Percentiles rank a stretch among this genome's conserved stretches.
These are phyloP conservation scores for Samia ricini DNA, from an alignment of 1,140 invertebrate species.

Conservation along the genomic window DNA sequence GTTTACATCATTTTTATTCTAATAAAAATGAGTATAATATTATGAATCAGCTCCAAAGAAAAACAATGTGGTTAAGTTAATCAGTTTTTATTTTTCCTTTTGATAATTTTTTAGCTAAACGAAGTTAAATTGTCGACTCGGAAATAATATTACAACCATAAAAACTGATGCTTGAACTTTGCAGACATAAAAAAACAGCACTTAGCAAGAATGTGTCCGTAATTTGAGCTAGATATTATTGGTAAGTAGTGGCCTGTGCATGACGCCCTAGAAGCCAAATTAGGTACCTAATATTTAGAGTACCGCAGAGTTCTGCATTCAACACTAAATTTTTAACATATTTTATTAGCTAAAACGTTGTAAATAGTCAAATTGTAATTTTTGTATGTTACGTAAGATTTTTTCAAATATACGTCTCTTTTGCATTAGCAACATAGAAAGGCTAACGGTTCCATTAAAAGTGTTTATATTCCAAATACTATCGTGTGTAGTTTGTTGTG, in stretches of 20 bases:
- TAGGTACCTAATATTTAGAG: slow-evolving; percentile 53
- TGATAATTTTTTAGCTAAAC: too few species aligned
- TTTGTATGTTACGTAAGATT: slow-evolving; percentile 70
- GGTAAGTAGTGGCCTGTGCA: slow-evolving; percentile 55
- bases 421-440: slow-evolving; percentile 62
- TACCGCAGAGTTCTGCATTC: slow-evolving; percentile 44
- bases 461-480: slow-evolving; percentile 68
- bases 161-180: too few species aligned
- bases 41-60: too few species aligned
- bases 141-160: too few species aligned
- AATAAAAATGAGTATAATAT: too few species aligned
- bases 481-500: slow-evolving; percentile 75
- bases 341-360: slow-evolving; percentile 60
- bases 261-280: slow-evolving; percentile 62
- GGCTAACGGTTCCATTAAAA: slow-evolving; percentile 63
- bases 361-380: slow-evolving; percentile 72
- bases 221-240: slow-evolving; percentile 32
- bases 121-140: too few species aligned
- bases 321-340: slow-evolving; percentile 49
- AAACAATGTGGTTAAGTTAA: too few species aligned
- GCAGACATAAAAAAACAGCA: neutral
- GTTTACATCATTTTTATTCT: neutral
- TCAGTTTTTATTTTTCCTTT: too few species aligned
- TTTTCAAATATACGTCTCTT: slow-evolving; percentile 69
- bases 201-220: neutral